These are phyloP conservation scores for Gymnarchus niloticus DNA, from an alignment of 2,113 vertebrate species.

Conservation along the genomic window DNA sequence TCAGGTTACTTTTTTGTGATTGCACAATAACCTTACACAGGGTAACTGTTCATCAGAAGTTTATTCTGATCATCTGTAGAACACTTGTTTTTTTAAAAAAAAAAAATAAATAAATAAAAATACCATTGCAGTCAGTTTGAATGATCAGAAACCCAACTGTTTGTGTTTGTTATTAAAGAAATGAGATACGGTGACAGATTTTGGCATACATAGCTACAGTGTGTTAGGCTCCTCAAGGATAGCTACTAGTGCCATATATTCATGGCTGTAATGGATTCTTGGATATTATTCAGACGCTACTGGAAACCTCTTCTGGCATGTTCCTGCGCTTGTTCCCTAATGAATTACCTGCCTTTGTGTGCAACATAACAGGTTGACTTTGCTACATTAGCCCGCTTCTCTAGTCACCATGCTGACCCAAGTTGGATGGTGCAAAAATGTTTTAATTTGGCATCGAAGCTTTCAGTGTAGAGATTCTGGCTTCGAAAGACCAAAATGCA, in stretches of 20 bases:
- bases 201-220: slow-evolving; percentile 18
- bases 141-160: slow-evolving; percentile 12
- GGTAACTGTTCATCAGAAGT: slow-evolving; percentile 42
- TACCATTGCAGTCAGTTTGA: not conserved
- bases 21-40: slow-evolving; percentile 65
- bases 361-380: not conserved
- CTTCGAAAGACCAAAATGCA: slow-evolving; percentile 23
- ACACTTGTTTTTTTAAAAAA: not conserved
- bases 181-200: not conserved
- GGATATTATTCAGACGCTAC: not conserved
- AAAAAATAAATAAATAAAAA: not conserved
- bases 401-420: not conserved
- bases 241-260: not conserved
- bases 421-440: not conserved
- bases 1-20: slow-evolving; percentile 65
- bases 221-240: not conserved
- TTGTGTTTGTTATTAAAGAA: slow-evolving; percentile 5
- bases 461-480: slow-evolving; percentile 54
- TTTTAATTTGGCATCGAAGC: slow-evolving; percentile 28
- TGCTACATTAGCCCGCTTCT: not conserved
- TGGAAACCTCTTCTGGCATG: not conserved
- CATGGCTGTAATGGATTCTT: not conserved
- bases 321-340: not conserved
- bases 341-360: not conserved
- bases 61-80: slow-evolving; percentile 15